phyloP scores from a whole-genome alignment of 2,113 vertebrate species.

The Myotis davidii region DNA sequence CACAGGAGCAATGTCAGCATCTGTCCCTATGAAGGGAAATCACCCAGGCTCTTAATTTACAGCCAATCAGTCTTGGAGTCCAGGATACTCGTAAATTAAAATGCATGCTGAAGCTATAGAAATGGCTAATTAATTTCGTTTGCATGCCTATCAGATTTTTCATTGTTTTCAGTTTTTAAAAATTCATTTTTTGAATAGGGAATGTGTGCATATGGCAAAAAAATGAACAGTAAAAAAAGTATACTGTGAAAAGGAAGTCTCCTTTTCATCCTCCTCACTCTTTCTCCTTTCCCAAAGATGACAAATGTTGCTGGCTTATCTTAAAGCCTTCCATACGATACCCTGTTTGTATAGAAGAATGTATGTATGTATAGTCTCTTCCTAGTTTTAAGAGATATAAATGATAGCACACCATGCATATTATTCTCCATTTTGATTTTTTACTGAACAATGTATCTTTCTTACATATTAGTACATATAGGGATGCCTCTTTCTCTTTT shows the following conservation, averaged over 20 bases:
- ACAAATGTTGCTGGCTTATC: neutral
- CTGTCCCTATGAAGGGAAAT: slow-evolving; percentile 77
- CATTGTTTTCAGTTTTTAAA: slow-evolving; percentile 66
- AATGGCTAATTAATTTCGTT: slow-evolving; percentile 77
- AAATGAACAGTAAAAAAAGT: neutral
- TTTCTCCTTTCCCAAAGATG: neutral
- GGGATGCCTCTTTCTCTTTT: neutral
- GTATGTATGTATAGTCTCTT: neutral
- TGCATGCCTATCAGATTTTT: slow-evolving; percentile 42
- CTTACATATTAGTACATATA: neutral
- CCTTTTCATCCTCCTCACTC: neutral
- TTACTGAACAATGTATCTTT: neutral
- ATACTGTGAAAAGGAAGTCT: neutral
- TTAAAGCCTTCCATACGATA: neutral
- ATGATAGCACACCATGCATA: neutral
- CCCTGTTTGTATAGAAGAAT: neutral
- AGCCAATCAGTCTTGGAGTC: slow-evolving; percentile 73
- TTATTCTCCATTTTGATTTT: neutral
- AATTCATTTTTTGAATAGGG: slow-evolving; percentile 6
- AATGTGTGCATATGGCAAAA: slow-evolving; percentile 6
- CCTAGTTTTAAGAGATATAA: neutral
- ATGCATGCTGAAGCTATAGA: slow-evolving; percentile 61
- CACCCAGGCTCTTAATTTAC: slow-evolving; percentile 73
- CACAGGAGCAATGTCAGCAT: slow-evolving; percentile 72
- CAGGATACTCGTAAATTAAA: slow-evolving; percentile 76